Base-by-base conservation (phyloP, 2,797 vertebrate species). In the Prunella strophiata region DNA sequence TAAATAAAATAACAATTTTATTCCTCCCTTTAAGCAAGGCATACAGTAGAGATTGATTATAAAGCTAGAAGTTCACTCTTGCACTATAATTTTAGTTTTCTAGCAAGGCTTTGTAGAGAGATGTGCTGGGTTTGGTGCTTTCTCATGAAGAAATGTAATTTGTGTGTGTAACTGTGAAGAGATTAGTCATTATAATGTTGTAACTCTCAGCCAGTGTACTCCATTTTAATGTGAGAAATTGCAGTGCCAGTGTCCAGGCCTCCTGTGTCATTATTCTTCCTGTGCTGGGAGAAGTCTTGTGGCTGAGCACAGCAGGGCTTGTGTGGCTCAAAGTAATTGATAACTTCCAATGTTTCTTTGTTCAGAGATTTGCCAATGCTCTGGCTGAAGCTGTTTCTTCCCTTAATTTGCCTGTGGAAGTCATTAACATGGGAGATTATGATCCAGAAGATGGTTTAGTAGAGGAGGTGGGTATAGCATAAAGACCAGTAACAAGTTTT, bases 381-480 rank as follows among this genome's bases (percentile, higher is more conserved):
- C 98, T 99, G 58, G 98, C 98, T 20, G 97, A 98, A 91, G 98
- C 98, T 11, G 95, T 99, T 67, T 36, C 47, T 59, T 50, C 87
- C 72, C 88, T 98, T 36, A 95, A 97, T 34, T 86, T 99, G 55
- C 96, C 98, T 4, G 98, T 98, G 25, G 97, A 98, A 50, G 84
- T 98, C 66, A 96, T 98, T 81, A 98, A 98, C 97, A 96, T 99
- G 98, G 98, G 98, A 86, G 98, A 98, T 47, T 99, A 98, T 23
- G 99, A 99, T 93, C 99, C 99, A 12, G 99, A 99, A 29, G 99
- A 99, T 91, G 96, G 81, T 30, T 98, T 99, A 10, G 92, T 96
- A 43, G 98, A 99, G 36, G 99, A 99, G 98, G 99, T 99, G 72
- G 84, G 98, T 96, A 40, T 32, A 21, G n/a, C 9, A 42, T 42